These are phyloP conservation scores for Brachionichthys hirsutus DNA, from an alignment of 2,113 vertebrate genomes.

Conservation along the genomic window DNA sequence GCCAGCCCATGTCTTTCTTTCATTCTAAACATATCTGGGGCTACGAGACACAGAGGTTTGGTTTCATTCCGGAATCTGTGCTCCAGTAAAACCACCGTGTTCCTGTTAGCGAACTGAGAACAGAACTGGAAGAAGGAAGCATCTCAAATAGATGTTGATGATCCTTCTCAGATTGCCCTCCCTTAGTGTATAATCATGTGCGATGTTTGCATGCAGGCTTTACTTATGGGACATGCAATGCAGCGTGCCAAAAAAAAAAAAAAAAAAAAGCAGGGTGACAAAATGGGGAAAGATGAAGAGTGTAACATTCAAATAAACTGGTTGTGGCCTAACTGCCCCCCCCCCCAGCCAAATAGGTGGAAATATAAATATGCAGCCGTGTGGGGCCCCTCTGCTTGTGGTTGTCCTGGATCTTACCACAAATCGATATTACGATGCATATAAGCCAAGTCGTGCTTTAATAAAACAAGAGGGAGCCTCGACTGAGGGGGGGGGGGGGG, in stretches of 20 bases:
- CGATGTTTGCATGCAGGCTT: conserved; percentile 24
- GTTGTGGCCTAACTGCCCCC: background rate
- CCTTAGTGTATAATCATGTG: conserved; percentile 57
- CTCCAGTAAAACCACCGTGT: too few relatives aligned
- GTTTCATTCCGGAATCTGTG: too few relatives aligned
- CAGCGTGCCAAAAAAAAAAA: conserved; percentile 47
- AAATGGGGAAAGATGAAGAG: background rate
- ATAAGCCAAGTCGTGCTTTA: too few relatives aligned
- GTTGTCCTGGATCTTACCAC: background rate
- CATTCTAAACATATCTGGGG: too few relatives aligned
- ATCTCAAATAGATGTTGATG: background rate
- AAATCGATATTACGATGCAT: background rate
- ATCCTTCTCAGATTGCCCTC: conserved; percentile 8
- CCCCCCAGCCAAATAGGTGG: background rate
- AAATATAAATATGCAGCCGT: background rate
- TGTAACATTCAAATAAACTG: background rate
- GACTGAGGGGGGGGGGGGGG: background rate
- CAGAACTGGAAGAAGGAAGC: too few relatives aligned
- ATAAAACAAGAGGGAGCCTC: background rate
- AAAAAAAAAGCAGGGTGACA: background rate
- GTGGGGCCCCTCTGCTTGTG: background rate
- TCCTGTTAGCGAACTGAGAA: background rate
- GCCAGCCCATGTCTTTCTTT: too few relatives aligned
- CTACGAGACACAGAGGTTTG: too few relatives aligned
- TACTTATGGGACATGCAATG: conserved; percentile 39